phyloP scores from a whole-genome alignment of 2,797 vertebrate species.

The Philypnodon macrostomus region DNA sequence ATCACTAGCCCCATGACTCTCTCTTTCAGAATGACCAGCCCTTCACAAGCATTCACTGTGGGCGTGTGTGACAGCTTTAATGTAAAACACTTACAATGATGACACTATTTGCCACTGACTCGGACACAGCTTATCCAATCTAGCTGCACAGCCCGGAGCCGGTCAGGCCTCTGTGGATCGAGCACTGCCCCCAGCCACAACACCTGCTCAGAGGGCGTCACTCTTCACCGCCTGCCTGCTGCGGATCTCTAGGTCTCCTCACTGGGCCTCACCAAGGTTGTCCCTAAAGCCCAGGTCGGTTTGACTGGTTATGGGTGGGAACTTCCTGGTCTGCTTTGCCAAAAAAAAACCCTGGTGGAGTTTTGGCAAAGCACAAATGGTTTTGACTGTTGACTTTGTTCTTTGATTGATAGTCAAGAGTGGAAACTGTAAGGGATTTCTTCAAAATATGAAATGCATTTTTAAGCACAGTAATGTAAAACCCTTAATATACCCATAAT shows the following conservation, averaged over 20 bases:
- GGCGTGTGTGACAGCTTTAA: slow-evolving; percentile 38
- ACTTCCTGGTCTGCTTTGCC: slow-evolving; percentile 53
- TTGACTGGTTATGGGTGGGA: slow-evolving; percentile 54
- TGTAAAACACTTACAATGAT: slow-evolving; percentile 41
- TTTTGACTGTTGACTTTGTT: slow-evolving; percentile 14
- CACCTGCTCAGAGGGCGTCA: slow-evolving; percentile 69
- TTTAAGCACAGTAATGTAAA: too few relatives aligned
- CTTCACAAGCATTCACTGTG: slow-evolving; percentile 46
- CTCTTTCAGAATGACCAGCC: too few relatives aligned
- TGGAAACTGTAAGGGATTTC: neutral
- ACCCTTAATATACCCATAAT: too few relatives aligned
- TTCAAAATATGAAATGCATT: too few relatives aligned
- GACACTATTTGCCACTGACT: slow-evolving; percentile 44
- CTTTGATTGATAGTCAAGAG: neutral
- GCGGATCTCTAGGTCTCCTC: slow-evolving; percentile 59
- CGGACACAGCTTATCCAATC: slow-evolving; percentile 54
- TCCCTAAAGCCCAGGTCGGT: slow-evolving; percentile 46
- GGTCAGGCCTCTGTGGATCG: slow-evolving; percentile 36
- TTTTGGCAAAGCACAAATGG: slow-evolving; percentile 15
- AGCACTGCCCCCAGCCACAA: slow-evolving; percentile 19
- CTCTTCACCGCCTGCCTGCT: slow-evolving; percentile 64
- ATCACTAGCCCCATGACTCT: too few relatives aligned
- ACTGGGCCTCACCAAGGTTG: slow-evolving; percentile 52
- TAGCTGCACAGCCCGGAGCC: slow-evolving; percentile 45
- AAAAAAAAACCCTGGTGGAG: slow-evolving; percentile 20